These are phyloP conservation scores for Dallia pectoralis DNA, from an alignment of 2,797 vertebrate genomes.

Conservation along the genomic window DNA sequence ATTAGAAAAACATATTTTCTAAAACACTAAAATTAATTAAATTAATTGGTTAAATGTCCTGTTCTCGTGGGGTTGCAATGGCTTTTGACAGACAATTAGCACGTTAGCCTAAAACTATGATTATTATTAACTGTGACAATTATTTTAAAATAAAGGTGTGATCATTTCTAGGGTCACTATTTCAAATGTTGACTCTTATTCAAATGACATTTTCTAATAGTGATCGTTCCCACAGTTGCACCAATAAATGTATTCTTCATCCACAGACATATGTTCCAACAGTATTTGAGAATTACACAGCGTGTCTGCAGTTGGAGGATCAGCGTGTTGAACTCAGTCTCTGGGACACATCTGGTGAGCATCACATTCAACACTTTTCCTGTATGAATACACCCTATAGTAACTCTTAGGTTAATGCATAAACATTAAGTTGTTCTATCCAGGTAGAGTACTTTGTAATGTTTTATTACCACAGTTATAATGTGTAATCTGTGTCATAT, in stretches of 20 bases:
- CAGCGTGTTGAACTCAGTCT: conserved; percentile 94
- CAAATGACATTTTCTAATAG: too few relatives aligned
- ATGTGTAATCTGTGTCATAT: background rate
- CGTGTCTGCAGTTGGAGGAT: conserved; percentile 88
- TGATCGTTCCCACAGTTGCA: too few relatives aligned
- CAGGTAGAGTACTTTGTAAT: background rate
- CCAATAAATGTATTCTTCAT: background rate
- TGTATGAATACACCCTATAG: background rate
- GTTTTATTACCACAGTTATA: background rate
- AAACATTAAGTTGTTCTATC: background rate
- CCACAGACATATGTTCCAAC: conserved; percentile 91
- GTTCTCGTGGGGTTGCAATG: too few relatives aligned
- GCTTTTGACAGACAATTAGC: background rate
- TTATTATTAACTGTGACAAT: too few relatives aligned
- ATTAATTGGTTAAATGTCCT: too few relatives aligned
- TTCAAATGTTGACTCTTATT: background rate
- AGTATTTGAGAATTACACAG: conserved; percentile 96
- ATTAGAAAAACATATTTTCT: too few relatives aligned
- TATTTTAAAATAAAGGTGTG: background rate
- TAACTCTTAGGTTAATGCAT: background rate
- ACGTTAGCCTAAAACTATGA: background rate
- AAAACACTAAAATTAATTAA: too few relatives aligned
- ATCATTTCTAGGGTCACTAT: background rate
- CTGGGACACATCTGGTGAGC: conserved; percentile 95
- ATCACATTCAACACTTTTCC: background rate